A percentile compares a stretch with the other conserved stretches of the same genome.
phyloP scores from a whole-genome alignment of 1,140 invertebrate species.

The Cardiocondyla obscurior region DNA sequence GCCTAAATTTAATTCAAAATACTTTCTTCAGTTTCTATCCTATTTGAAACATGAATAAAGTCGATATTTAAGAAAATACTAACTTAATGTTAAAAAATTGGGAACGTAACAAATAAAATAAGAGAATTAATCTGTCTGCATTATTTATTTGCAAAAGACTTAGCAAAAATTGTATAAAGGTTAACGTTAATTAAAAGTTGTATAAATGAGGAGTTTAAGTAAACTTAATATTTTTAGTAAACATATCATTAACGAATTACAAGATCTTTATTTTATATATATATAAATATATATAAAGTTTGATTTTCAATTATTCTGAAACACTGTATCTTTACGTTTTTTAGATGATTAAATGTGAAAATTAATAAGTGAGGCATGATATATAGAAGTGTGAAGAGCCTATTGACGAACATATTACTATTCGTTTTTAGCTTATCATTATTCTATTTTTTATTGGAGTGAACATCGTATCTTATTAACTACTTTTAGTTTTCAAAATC shows the following conservation, averaged over 20 bases:
- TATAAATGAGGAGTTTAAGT: conserved; percentile 19
- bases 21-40: background rate
- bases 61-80: background rate
- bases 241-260: conserved; percentile 8
- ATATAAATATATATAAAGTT: no score
- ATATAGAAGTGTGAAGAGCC: no score
- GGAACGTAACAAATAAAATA: background rate
- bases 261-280: conserved; percentile 1
- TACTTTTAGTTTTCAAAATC: background rate
- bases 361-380: background rate
- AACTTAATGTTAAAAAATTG: background rate
- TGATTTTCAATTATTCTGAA: background rate
- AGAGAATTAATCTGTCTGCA: background rate
- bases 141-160: conserved; percentile 19
- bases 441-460: background rate
- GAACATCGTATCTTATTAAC: background rate
- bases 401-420: no score
- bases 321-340: background rate
- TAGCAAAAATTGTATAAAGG: conserved; percentile 39
- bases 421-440: background rate
- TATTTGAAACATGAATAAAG: background rate
- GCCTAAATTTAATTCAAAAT: background rate
- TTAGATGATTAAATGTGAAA: background rate
- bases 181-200: conserved; percentile 41
- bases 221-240: conserved; percentile 1